These are phyloP conservation scores for Aepyceros melampus DNA, from an alignment of 2,113 vertebrate species.

Conservation along the genomic window DNA sequence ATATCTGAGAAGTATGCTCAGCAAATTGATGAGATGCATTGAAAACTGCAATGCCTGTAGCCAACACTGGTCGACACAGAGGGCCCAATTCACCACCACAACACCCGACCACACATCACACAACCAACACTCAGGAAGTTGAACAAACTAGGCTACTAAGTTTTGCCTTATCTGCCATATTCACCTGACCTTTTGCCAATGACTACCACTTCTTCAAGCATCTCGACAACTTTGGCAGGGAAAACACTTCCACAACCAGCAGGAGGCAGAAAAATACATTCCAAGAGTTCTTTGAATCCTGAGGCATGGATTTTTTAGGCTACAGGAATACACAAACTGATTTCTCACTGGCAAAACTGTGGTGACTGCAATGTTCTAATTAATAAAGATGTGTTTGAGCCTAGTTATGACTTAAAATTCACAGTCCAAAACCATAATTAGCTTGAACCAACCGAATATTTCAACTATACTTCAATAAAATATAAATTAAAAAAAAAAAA, in stretches of 20 bases:
- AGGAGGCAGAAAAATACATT: neutral
- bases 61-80: neutral
- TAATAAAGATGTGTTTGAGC: neutral
- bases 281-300: neutral
- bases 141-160: neutral
- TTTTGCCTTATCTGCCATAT: neutral
- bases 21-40: neutral
- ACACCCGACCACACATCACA: neutral
- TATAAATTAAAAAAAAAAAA: neutral
- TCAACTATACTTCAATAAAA: neutral
- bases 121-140: neutral
- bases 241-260: neutral
- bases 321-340: neutral
- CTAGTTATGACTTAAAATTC: neutral
- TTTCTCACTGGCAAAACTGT: neutral
- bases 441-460: neutral
- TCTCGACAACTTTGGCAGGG: neutral
- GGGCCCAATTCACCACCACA: neutral
- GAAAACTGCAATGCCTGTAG: neutral
- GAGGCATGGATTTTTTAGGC: neutral
- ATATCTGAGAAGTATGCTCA: neutral
- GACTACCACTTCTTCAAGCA: neutral
- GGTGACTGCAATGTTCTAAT: neutral
- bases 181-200: neutral
- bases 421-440: neutral